Evolutionary conservation across 1,140 invertebrate genomes (phyloP), one percentile per base, ranked within the genome.

Genomic region (Hyles vespertilio): DNA sequence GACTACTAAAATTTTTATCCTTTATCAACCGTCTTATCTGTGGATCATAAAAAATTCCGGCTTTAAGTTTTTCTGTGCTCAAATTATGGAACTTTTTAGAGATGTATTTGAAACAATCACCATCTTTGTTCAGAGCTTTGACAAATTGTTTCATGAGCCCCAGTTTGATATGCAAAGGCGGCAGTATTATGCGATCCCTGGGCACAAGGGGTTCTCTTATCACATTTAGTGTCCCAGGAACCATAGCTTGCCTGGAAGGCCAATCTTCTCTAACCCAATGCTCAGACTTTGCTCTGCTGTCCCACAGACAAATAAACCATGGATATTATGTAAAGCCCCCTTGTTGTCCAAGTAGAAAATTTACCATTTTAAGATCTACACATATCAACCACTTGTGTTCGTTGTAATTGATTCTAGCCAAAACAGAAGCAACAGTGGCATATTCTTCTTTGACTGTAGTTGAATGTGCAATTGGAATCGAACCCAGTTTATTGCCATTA

Each of bases 11-110:
- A 36, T 59, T 52, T 59, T 53, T 32, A 52, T 59, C 50, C 32
- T 52, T 59, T 33, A 59, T 53, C 58, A 59, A 59, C 43, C 43
- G 32, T 59, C 58, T 59, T 53, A 53, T 59, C 53, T 59, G 58
- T 47, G 46, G 51, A 33, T 51, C 58, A 59, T 59, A 43, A 48
- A 59, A 53, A 52, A 53, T 53, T 52, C 51, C 36, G 3, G 36
- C 51, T 59, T 59, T 58, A 5, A 58, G 3, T 58, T 58, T 58
- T 11, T 51, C 40, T 3, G 10, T 51, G 11, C 40, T 43, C 36
- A 58, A 51, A 43, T 44, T 58, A 44, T 43, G 40, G 34, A 58
- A 58, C 40, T 58, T 58, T 50, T 50, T 50, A 51, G 48, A 51
- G 33, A 58, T 51, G 34, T 58, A 51, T 58, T 58, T 51, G 44